Base-by-base conservation (phyloP, 1,140 invertebrate species). In the Pseudachorutes palmiensis region DNA sequence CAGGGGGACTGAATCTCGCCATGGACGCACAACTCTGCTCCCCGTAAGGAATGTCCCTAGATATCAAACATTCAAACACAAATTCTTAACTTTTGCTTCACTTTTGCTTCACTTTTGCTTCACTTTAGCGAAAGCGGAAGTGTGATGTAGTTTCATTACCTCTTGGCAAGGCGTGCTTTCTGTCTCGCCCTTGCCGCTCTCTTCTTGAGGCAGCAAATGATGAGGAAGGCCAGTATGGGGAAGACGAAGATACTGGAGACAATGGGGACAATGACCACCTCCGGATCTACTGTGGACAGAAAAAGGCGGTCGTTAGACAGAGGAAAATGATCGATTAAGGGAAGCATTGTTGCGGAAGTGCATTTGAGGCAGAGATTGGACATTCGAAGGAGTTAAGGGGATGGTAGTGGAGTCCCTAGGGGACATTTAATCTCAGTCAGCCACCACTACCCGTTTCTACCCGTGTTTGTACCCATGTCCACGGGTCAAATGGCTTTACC, bases 181-280 rank as follows among this genome's bases (percentile, higher is more conserved):
- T 89, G 87, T 31, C 89, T 81, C 1, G 89, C 89, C 70, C 91
- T 77, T 78, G 91, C 91, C 1, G 90, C 90, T 73, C 90, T 80
- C 75, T 89, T 82, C 51, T 89, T 79, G 45, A 94, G 79, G 76
- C 89, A 92, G 77, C 90, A 94, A 76, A 94, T 94, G 60, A 92
- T 86, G 66, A 91, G 82, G 36, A 92, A 80, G 0, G 89, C 90
- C 72, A 92, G 77, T 24, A 92, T 79, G 22, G 91, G 91, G 75
- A 93, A 93, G 55, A 89, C 90, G 72, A 93, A 83, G 76, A 93
- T 92, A 76, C 89, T 91, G 14, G 90, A 91, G 14, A 93, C 86
- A 69, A 93, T 93, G 9, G 90, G 90, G 36, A 93, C 86, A 14
- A 92, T 89, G 71, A 93, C 88, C 62, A 88, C 89, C 77, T 92